Conservation (phyloP, 2,888 invertebrate genomes). For the Microctonus brassicae region DNA sequence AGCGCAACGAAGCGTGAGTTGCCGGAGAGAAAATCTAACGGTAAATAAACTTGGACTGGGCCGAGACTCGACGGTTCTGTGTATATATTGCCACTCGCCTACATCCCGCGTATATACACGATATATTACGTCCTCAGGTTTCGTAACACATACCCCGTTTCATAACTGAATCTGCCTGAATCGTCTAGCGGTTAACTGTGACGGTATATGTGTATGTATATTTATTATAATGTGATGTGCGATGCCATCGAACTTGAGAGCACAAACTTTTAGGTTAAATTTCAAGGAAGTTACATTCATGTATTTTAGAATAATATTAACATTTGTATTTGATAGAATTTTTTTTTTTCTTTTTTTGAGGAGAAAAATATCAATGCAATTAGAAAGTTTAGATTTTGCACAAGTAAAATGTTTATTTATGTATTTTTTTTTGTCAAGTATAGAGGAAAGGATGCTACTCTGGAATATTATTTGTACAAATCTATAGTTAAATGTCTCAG, state of each 20-base stretch:
- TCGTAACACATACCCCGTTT: slow-evolving; percentile 61
- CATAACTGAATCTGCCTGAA: slow-evolving; percentile 63
- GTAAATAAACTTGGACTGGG: slow-evolving; percentile 46
- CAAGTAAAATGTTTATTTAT: neutral
- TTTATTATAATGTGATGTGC: slow-evolving; percentile 24
- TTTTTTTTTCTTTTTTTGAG: neutral
- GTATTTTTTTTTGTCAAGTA: neutral
- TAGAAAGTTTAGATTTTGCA: neutral
- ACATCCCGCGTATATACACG: slow-evolving; percentile 16
- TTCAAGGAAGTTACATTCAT: neutral
- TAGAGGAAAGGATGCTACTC: too few relatives aligned
- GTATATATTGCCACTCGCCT: slow-evolving; percentile 5
- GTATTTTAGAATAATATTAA: neutral
- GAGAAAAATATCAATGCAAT: neutral
- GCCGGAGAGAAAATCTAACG: slow-evolving; percentile 65
- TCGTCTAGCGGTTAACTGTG: slow-evolving; percentile 56
- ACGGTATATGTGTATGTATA: slow-evolving; percentile 34
- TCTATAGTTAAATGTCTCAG: too few relatives aligned
- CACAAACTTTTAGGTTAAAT: slow-evolving; percentile 6
- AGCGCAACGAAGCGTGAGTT: slow-evolving; percentile 44
- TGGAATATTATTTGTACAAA: too few relatives aligned
- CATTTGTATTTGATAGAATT: neutral
- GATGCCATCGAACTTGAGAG: neutral
- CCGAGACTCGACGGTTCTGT: neutral
- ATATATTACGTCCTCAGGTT: slow-evolving; percentile 61